phyloP scores from a whole-genome alignment of 2,797 vertebrate genomes.

The Pagetopsis macropterus region DNA sequence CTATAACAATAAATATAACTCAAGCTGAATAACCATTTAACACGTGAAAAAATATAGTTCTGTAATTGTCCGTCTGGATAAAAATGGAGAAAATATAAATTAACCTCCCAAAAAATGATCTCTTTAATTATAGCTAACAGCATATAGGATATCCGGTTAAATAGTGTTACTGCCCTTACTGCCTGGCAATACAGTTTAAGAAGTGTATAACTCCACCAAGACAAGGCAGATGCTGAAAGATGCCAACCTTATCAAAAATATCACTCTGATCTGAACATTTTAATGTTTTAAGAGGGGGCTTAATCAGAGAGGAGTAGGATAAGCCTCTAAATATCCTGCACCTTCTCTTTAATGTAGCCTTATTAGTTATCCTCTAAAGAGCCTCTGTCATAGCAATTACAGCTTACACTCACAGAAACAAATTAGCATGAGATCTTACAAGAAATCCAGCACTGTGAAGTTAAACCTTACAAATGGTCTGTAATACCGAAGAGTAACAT shows the following conservation, averaged over 20 bases:
- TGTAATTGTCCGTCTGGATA: conserved; percentile 1
- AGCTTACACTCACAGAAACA: conserved; percentile 54
- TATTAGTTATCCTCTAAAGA: conserved; percentile 57
- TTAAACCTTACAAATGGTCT: conserved; percentile 45
- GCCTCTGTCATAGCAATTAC: conserved; percentile 53
- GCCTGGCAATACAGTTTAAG: conserved; percentile 18
- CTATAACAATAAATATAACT: conserved; percentile 16
- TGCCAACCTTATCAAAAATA: conserved; percentile 25
- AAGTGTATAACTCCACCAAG: conserved; percentile 32
- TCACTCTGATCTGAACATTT: conserved; percentile 53
- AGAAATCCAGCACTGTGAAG: conserved; percentile 45
- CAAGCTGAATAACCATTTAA: conserved; percentile 22
- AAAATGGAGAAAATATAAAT: not conserved
- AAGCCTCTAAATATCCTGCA: conserved; percentile 52
- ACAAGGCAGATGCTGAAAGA: conserved; percentile 42
- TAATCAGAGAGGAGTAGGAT: conserved; percentile 57
- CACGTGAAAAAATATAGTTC: conserved; percentile 1
- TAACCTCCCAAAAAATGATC: not conserved
- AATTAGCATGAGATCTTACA: conserved; percentile 57
- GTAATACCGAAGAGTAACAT: conserved; percentile 1
- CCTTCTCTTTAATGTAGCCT: conserved; percentile 52
- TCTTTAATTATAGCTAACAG: conserved; percentile 28
- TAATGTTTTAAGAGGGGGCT: conserved; percentile 45
- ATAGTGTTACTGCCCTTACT: conserved; percentile 16
- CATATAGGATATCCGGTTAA: conserved; percentile 26